Conservation (phyloP, 2,888 invertebrate species). For the Clistopyga incitator region DNA sequence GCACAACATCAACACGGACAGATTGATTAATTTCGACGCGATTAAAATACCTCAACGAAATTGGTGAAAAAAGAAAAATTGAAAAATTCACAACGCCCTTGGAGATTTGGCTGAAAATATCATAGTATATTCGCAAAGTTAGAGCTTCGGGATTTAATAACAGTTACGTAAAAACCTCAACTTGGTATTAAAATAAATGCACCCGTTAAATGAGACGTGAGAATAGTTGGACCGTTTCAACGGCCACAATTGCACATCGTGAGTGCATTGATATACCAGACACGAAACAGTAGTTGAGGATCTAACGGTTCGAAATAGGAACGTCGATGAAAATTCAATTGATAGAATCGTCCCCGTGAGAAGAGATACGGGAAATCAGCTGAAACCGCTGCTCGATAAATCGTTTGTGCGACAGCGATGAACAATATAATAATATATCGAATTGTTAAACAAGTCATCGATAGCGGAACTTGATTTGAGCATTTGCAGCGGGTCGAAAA, state of each 20-base stretch:
- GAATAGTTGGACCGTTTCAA: background rate
- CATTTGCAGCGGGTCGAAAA: background rate
- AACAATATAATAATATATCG: background rate
- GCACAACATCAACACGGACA: background rate
- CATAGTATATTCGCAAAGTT: too few species aligned
- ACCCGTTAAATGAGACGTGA: background rate
- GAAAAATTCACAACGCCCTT: too few species aligned
- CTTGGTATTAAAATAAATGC: background rate
- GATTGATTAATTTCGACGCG: too few species aligned
- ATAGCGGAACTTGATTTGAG: conserved; percentile 13
- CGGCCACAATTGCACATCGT: background rate
- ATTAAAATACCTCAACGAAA: too few species aligned
- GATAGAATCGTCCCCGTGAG: background rate
- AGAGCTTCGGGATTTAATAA: background rate
- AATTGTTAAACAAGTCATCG: background rate
- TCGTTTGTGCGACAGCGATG: background rate
- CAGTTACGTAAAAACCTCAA: background rate
- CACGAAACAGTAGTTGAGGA: background rate
- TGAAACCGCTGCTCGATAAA: conserved; percentile 18
- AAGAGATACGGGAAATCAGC: background rate
- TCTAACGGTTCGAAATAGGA: conserved; percentile 6
- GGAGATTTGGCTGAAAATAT: too few species aligned
- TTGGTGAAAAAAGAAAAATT: too few species aligned
- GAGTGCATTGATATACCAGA: background rate
- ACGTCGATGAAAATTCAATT: conserved; percentile 11